Evolutionary conservation across 2,888 invertebrate genomes (phyloP).

Genomic region (Drosophila yooni): DNA sequence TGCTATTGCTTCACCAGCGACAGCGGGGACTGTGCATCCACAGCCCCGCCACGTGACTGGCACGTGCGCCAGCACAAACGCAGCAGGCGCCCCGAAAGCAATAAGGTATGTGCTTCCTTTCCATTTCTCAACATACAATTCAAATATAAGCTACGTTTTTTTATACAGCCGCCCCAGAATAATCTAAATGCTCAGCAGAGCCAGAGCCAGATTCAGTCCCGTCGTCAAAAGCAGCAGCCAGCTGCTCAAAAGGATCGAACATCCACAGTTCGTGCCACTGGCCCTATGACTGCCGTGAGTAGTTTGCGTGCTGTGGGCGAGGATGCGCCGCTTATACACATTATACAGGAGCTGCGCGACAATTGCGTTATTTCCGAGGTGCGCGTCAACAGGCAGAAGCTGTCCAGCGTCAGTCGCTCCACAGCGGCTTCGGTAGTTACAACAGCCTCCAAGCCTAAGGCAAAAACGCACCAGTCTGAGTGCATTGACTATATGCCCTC

Average conservation of each 20-base stretch:
- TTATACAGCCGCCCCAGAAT: slow-evolving; percentile 34
- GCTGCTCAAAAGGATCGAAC: background rate
- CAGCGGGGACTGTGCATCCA: slow-evolving; percentile 79
- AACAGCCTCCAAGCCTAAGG: slow-evolving; percentile 2
- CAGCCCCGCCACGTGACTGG: slow-evolving; percentile 58
- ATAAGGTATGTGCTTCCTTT: slow-evolving; percentile 54
- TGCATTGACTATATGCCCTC: slow-evolving; percentile 51
- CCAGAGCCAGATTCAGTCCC: slow-evolving; percentile 26
- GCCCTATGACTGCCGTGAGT: slow-evolving; percentile 70
- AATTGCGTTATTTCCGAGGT: slow-evolving; percentile 84
- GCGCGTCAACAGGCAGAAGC: slow-evolving; percentile 80
- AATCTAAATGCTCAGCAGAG: slow-evolving; percentile 39
- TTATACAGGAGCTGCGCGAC: slow-evolving; percentile 83
- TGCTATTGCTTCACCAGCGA: slow-evolving; percentile 85
- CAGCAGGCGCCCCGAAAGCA: slow-evolving; percentile 66
- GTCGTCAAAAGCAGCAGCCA: slow-evolving; percentile 34
- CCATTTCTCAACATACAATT: background rate
- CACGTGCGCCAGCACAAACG: slow-evolving; percentile 69
- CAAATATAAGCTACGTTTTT: background rate
- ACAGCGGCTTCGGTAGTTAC: background rate
- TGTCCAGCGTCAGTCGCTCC: slow-evolving; percentile 35
- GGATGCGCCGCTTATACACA: slow-evolving; percentile 83
- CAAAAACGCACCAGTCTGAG: slow-evolving; percentile 27
- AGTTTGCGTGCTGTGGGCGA: slow-evolving; percentile 63
- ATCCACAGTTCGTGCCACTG: slow-evolving; percentile 4